A percentile compares a stretch with the other conserved stretches of the same genome.
Evolutionary conservation across 2,113 vertebrate species (phyloP).

Genomic region (Fulmarus glacialis): DNA sequence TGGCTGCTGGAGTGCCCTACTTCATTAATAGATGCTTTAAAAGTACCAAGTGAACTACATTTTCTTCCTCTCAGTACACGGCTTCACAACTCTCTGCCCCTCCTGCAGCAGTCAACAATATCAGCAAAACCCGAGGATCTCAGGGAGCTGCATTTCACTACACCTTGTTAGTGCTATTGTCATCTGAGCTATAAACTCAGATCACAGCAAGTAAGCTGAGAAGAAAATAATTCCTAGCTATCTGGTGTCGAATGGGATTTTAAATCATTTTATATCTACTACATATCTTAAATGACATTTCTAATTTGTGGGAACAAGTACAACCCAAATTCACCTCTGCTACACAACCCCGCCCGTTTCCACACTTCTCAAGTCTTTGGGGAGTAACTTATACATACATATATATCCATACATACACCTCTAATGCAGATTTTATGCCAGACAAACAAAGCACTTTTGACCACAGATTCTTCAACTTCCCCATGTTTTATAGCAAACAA

Average conservation of each 20-base stretch:
- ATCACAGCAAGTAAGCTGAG: background rate
- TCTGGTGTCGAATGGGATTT: background rate
- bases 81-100: background rate
- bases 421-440: background rate
- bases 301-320: background rate
- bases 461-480: background rate
- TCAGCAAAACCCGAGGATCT: background rate
- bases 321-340: background rate
- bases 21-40: background rate
- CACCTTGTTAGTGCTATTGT: background rate
- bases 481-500: background rate
- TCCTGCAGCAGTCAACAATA: background rate
- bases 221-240: background rate
- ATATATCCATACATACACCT: background rate
- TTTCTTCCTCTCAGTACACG: background rate
- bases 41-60: background rate
- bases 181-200: background rate
- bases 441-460: background rate
- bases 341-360: background rate
- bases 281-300: background rate
- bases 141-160: background rate
- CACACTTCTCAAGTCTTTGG: background rate
- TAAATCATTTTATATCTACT: background rate
- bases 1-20: background rate
- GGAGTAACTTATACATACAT: background rate